Conservation (phyloP, 2,888 invertebrate genomes). For the Agapostemon virescens region DNA sequence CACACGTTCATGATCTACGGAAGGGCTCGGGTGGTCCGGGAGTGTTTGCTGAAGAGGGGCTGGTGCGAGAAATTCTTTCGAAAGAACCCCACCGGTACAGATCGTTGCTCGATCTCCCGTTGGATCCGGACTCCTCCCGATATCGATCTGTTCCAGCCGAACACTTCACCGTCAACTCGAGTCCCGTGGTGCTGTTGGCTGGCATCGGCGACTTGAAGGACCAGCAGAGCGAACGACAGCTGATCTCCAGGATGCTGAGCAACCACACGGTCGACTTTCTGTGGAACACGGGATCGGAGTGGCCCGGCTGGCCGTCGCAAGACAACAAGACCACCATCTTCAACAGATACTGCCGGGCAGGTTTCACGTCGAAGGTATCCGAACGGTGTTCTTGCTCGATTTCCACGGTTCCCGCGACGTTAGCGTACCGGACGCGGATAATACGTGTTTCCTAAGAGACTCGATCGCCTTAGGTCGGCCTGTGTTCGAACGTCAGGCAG, state of each 20-base stretch:
- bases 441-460: conserved; percentile 54
- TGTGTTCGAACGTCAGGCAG: conserved; percentile 89
- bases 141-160: conserved; percentile 58
- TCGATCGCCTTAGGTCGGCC: conserved; percentile 82
- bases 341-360: conserved; percentile 91
- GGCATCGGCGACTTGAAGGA: conserved; percentile 76
- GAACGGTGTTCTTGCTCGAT: conserved; percentile 7
- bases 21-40: conserved; percentile 75
- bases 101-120: not conserved
- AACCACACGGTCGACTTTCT: conserved; percentile 92
- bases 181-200: conserved; percentile 72
- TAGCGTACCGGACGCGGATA: conserved; percentile 18
- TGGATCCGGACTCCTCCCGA: not conserved
- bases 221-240: conserved; percentile 71
- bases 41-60: conserved; percentile 75
- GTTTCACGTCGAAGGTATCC: conserved; percentile 94
- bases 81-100: conserved; percentile 52
- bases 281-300: conserved; percentile 94
- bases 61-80: conserved; percentile 78
- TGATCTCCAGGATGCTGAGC: conserved; percentile 88
- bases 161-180: conserved; percentile 71
- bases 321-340: conserved; percentile 86
- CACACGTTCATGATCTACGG: conserved; percentile 79
- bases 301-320: conserved; percentile 85
- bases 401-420: not conserved